Conservation (phyloP, 2,113 vertebrate genomes). For the Chlamydotis undulata region DNA sequence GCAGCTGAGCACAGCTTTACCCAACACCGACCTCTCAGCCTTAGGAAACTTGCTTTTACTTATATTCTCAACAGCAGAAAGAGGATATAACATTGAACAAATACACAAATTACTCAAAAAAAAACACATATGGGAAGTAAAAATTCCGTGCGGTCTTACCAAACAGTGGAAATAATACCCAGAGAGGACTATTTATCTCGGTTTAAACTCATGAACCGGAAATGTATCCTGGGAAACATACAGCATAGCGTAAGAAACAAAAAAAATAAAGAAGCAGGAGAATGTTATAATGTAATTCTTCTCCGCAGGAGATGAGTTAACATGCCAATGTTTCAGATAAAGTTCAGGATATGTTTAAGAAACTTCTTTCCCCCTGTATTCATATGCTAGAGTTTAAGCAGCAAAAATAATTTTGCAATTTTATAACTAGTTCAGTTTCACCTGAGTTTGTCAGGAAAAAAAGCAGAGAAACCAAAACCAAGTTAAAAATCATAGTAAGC, state of each 20-base stretch:
- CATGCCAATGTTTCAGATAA: not conserved
- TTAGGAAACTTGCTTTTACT: not conserved
- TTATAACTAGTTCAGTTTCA: not conserved
- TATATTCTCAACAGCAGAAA: not conserved
- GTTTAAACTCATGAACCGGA: not conserved
- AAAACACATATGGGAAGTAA: not conserved
- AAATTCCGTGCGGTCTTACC: not conserved
- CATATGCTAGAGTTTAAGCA: not conserved
- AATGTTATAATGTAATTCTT: not conserved
- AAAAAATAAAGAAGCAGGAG: not conserved
- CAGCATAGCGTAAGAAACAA: not conserved
- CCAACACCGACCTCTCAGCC: not conserved
- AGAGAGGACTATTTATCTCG: not conserved
- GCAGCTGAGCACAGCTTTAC: conserved; percentile 3
- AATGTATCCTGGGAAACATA: not conserved
- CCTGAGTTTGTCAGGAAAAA: not conserved
- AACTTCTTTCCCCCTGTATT: not conserved
- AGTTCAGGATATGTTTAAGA: not conserved
- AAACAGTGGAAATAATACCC: not conserved
- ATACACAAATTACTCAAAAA: not conserved
- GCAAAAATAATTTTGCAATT: not conserved
- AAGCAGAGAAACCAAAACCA: not conserved
- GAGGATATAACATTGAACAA: not conserved
- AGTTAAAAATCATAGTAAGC: not conserved
- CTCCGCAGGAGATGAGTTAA: not conserved